These are phyloP conservation scores for Smutsia gigantea DNA, from an alignment of 2,797 vertebrate genomes.

Conservation along the genomic window DNA sequence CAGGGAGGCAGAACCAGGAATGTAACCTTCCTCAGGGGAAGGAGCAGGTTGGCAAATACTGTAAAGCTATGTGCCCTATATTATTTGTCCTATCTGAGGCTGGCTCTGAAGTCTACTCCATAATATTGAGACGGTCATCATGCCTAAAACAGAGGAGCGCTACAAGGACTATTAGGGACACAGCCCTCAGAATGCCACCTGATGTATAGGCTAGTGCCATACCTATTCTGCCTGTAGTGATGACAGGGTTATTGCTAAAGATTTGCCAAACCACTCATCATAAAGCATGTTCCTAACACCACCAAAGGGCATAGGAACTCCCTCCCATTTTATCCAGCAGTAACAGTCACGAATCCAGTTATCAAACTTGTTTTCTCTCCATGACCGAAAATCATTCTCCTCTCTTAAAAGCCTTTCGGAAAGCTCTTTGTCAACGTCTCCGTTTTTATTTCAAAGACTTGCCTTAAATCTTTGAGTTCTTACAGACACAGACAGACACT, in stretches of 20 bases:
- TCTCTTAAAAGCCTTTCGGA: neutral
- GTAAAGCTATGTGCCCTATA: fast-evolving
- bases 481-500: neutral
- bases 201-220: neutral
- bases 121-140: fast-evolving
- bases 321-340: neutral
- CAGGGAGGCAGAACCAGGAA: no score
- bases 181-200: neutral
- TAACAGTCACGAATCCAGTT: neutral
- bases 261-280: neutral
- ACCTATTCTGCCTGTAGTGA: no score
- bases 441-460: neutral
- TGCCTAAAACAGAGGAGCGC: fast-evolving
- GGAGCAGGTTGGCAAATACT: neutral
- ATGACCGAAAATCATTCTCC: neutral
- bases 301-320: neutral
- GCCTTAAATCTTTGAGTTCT: neutral
- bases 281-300: neutral
- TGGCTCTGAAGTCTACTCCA: neutral
- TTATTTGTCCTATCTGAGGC: no score
- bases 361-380: neutral
- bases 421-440: neutral
- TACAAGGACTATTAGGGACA: neutral
- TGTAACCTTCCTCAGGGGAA: fast-evolving
- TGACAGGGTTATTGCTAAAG: no score